phyloP scores from a whole-genome alignment of 2,113 vertebrate genomes.

The Protomyctophum bolini region DNA sequence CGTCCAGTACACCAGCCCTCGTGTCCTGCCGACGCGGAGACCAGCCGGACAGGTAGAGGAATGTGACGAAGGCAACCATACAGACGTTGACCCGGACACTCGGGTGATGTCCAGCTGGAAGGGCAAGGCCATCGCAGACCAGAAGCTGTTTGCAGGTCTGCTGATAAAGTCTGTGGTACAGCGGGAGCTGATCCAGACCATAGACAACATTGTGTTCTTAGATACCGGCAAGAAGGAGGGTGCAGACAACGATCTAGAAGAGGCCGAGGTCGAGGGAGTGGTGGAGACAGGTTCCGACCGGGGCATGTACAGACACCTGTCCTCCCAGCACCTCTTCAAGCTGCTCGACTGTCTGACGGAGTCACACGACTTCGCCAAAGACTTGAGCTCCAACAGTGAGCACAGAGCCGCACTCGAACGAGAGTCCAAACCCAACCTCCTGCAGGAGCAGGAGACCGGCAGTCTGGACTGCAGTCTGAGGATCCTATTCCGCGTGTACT shows the following conservation, averaged over 20 bases:
- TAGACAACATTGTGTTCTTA: slow-evolving; percentile 97
- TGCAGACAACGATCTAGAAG: slow-evolving; percentile 81
- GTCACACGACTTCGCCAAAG: no score
- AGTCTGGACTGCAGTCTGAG: slow-evolving; percentile 84
- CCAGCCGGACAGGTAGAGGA: slow-evolving; percentile 93
- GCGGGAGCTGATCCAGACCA: slow-evolving; percentile 94
- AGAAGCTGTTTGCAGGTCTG: slow-evolving; percentile 94
- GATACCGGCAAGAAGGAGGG: slow-evolving; percentile 97
- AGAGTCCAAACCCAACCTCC: slow-evolving; percentile 86
- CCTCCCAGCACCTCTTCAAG: no score
- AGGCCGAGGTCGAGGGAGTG: no score
- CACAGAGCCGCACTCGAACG: slow-evolving; percentile 17
- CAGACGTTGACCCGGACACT: slow-evolving; percentile 89
- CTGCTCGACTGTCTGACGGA: no score
- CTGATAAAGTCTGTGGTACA: slow-evolving; percentile 98
- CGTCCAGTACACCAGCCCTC: slow-evolving; percentile 93
- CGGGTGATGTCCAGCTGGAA: slow-evolving; percentile 95
- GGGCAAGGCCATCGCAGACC: slow-evolving; percentile 86
- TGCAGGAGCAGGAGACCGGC: slow-evolving; percentile 84
- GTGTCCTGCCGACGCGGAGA: slow-evolving; percentile 90
- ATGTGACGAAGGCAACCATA: slow-evolving; percentile 83
- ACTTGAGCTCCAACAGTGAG: no score
- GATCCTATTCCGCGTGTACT: slow-evolving; percentile 88
- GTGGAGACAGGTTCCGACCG: no score
- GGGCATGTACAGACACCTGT: no score